Evolutionary conservation across 2,888 invertebrate species (phyloP), one percentile per base, ranked within the genome.

Genomic region (Slavum lentiscoides): DNA sequence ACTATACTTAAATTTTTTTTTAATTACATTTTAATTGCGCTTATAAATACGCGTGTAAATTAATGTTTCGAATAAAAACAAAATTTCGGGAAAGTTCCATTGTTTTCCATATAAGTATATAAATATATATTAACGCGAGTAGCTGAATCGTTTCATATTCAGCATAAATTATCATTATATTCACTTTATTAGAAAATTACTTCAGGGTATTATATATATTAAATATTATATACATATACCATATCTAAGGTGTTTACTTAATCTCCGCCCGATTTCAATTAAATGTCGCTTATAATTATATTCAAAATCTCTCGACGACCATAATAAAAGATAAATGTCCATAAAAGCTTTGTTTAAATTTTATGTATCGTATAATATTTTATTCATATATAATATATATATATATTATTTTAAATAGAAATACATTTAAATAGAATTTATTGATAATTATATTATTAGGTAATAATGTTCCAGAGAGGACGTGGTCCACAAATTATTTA

Each of bases 121-220:
- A 39, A 39, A 39, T 39, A 39, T 4, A 8, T n/a, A n/a, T n/a
- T n/a, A 39, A 39, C 39, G 39, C 19, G 30, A 19, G 37, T 19
- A 19, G 64, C 11, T 21, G 59, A 59, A 17, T 43, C 49, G 73
- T 62, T 61, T 61, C 58, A 17, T 72, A 17, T 8, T 59, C 59
- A 6, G 17, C 17, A 58, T 21, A 39, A 23, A 62, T 61, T 43
- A 30, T 23, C 61, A 49, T 62, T 62, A 62, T 73, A 62, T 61
- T 73, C n/a, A 13, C 49, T 73, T 73, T 49, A 61, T 43, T 30
- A 49, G 17, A 43, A 43, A 21, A 49, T 43, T 17, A 39, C 72
- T 39, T 72, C 2, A 23, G 73, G 23, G 19, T 19, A 19, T 53
- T 23, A 13, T 7, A 17, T 23, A 43, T 73, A n/a, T n/a, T 73